phyloP scores from a whole-genome alignment of 1,140 invertebrate species.

The Kradibia gibbosae region DNA sequence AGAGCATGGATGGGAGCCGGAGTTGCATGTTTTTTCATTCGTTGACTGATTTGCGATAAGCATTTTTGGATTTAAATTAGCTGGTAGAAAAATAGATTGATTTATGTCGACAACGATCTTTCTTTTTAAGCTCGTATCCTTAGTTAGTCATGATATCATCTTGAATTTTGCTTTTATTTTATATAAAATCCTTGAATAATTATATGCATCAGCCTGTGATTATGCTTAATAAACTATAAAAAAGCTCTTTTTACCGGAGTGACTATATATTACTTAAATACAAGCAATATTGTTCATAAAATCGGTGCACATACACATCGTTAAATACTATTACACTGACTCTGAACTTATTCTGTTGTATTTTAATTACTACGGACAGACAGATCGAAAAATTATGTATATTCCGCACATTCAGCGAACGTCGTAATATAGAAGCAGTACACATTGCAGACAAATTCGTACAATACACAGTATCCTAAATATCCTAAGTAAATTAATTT shows the following conservation, averaged over 20 bases:
- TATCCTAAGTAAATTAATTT: no score
- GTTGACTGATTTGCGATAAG: conserved; percentile 44
- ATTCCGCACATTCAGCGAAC: no score
- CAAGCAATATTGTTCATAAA: background rate
- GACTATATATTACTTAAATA: background rate
- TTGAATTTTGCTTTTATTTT: background rate
- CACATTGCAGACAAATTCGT: background rate
- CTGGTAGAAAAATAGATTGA: conserved; percentile 5
- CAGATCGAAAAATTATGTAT: background rate
- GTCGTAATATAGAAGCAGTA: no score
- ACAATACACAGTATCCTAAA: conserved; percentile 14
- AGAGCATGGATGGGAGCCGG: background rate
- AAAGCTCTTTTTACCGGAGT: background rate
- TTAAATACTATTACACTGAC: no score
- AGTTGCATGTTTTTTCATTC: background rate
- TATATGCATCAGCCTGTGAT: no score
- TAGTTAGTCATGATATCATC: background rate
- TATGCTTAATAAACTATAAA: no score
- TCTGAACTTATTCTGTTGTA: no score
- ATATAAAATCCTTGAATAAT: no score
- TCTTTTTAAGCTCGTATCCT: background rate
- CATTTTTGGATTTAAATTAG: conserved; percentile 15
- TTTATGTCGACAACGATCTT: conserved; percentile 11
- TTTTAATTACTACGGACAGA: no score
- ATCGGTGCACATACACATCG: no score